phyloP scores from a whole-genome alignment of 2,113 vertebrate species.

The Oncorhynchus kisutch region DNA sequence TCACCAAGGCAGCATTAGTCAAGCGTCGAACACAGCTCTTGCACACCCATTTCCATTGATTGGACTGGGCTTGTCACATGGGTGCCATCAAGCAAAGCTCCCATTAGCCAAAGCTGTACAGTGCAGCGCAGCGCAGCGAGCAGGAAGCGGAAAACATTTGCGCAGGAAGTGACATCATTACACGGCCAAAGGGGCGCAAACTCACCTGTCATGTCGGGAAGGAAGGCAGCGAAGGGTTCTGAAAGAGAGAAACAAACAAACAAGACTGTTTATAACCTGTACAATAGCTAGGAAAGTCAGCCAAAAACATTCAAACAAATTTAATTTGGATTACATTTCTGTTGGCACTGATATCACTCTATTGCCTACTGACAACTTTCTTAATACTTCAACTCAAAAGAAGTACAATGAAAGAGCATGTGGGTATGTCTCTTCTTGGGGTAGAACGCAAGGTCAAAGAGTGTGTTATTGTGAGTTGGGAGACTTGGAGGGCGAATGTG shows the following conservation, averaged over 20 bases:
- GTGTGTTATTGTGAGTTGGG: slow-evolving; percentile 9
- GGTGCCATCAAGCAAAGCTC: not conserved
- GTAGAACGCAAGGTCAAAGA: slow-evolving; percentile 43
- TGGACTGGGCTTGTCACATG: not conserved
- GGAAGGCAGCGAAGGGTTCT: slow-evolving; percentile 90
- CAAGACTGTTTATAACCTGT: slow-evolving; percentile 27
- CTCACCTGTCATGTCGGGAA: slow-evolving; percentile 84
- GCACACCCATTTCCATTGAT: not conserved
- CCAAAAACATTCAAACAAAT: too few relatives aligned
- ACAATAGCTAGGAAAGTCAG: too few relatives aligned
- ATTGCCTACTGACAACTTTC: too few relatives aligned
- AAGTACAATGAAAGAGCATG: too few relatives aligned
- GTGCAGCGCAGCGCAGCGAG: slow-evolving; percentile 48
- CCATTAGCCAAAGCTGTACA: slow-evolving; percentile 20
- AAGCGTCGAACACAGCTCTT: slow-evolving; percentile 2
- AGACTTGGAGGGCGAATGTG: slow-evolving; percentile 18
- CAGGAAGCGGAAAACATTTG: slow-evolving; percentile 66
- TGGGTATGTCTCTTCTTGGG: slow-evolving; percentile 39
- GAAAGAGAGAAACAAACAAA: slow-evolving; percentile 37
- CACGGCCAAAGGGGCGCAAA: slow-evolving; percentile 20
- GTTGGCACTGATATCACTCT: too few relatives aligned
- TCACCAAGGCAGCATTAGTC: slow-evolving; percentile 16
- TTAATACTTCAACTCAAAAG: too few relatives aligned
- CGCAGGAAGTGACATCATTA: slow-evolving; percentile 53
- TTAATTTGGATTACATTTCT: too few relatives aligned